Evolutionary conservation across 1,140 invertebrate species (phyloP).

Genomic region (Sarcophaga bullata): DNA sequence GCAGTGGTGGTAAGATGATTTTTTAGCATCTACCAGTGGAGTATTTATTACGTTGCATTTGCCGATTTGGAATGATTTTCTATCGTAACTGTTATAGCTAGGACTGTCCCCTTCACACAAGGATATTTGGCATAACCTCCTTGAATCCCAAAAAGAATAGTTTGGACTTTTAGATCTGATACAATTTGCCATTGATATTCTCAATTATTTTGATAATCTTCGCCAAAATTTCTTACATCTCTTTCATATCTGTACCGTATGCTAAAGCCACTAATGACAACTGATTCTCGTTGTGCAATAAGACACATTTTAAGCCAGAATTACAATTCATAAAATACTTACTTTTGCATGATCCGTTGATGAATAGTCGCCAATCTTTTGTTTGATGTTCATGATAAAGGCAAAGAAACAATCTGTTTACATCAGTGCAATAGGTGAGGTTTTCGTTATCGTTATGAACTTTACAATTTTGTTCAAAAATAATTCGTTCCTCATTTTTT

Average conservation of each 20-base stretch:
- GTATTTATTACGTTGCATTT: conserved; percentile 57
- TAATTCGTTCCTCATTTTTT: no score
- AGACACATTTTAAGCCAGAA: conserved; percentile 54
- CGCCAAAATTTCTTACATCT: conserved; percentile 50
- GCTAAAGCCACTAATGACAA: conserved; percentile 49
- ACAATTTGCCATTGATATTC: conserved; percentile 62
- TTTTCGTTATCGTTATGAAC: no score
- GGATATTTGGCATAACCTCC: conserved; percentile 65
- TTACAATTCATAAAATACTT: no score
- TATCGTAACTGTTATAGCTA: conserved; percentile 55
- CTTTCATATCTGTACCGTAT: conserved; percentile 50
- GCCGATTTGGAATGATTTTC: conserved; percentile 52
- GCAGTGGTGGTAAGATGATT: no score
- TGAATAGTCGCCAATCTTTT: no score
- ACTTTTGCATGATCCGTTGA: no score
- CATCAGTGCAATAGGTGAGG: no score
- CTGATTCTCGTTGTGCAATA: conserved; percentile 51
- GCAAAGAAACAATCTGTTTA: no score
- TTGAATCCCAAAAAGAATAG: conserved; percentile 62
- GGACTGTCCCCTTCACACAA: conserved; percentile 66
- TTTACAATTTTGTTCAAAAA: no score
- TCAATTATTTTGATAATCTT: conserved; percentile 54
- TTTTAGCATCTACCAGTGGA: conserved; percentile 54
- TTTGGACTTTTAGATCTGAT: conserved; percentile 63
- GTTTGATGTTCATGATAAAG: no score